A percentile compares a stretch with the other conserved stretches of the same genome.
These are phyloP conservation scores for Cryptomyrus ogoouensis DNA, from an alignment of 2,113 vertebrate species.

Conservation along the genomic window DNA sequence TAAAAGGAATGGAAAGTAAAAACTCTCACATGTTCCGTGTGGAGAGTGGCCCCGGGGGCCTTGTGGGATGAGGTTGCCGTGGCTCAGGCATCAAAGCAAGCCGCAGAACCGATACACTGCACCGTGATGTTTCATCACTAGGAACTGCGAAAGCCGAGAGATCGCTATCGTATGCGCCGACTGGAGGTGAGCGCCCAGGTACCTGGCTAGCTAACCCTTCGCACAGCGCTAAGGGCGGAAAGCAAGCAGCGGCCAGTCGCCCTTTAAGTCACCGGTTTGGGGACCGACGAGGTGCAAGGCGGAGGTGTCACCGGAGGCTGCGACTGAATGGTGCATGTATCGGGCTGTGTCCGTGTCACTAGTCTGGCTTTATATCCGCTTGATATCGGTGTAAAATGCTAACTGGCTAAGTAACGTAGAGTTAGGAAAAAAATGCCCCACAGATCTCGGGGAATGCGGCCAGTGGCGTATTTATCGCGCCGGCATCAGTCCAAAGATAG, in stretches of 20 bases:
- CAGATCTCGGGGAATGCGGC: neutral
- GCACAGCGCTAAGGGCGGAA: neutral
- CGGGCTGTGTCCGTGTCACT: neutral
- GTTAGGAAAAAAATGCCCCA: neutral
- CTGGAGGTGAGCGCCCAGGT: neutral
- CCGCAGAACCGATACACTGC: neutral
- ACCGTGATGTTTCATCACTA: neutral
- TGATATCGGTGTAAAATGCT: neutral
- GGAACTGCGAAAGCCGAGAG: neutral
- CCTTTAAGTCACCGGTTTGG: neutral
- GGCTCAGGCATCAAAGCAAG: neutral
- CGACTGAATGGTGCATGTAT: neutral
- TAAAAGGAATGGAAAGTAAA: conserved; percentile 22
- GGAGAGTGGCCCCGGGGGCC: neutral
- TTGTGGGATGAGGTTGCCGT: neutral
- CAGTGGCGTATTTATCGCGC: neutral
- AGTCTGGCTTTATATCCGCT: neutral
- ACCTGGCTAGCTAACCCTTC: neutral
- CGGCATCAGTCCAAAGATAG: neutral
- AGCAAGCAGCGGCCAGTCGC: neutral
- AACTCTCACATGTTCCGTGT: conserved; percentile 22
- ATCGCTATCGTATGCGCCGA: neutral
- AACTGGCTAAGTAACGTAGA: neutral
- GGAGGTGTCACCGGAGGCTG: neutral
- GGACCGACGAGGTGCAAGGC: neutral